phyloP scores from a whole-genome alignment of 2,888 invertebrate genomes.

The Melikaiella ostensackeni region DNA sequence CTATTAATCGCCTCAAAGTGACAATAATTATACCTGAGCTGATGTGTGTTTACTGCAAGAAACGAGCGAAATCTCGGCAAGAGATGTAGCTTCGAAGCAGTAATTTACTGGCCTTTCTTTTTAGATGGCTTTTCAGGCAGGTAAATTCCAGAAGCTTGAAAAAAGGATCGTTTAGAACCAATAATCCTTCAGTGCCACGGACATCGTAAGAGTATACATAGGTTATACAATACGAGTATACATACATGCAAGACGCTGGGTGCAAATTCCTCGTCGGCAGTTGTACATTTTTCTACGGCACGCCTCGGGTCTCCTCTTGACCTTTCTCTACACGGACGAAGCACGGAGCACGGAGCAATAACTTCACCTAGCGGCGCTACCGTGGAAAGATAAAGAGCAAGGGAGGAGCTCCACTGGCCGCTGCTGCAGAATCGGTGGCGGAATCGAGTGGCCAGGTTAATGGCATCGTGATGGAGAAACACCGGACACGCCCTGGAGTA shows the following conservation, averaged over 20 bases:
- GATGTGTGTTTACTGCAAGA: background rate
- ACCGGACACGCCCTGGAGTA: conserved; percentile 35
- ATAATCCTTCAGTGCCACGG: conserved; percentile 36
- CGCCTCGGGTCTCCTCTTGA: conserved; percentile 36
- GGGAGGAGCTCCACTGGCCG: conserved; percentile 43
- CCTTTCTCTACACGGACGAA: conserved; percentile 35
- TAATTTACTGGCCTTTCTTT: conserved; percentile 37
- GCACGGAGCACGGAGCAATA: conserved; percentile 35
- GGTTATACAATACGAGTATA: conserved; percentile 25
- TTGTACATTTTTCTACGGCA: conserved; percentile 37
- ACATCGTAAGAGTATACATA: conserved; percentile 23
- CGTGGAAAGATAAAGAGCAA: conserved; percentile 55
- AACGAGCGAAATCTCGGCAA: conserved; percentile 23
- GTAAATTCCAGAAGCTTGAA: conserved; percentile 17
- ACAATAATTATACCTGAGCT: conserved; percentile 31
- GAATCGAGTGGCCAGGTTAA: conserved; percentile 47
- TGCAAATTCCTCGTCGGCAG: conserved; percentile 36
- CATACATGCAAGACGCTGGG: conserved; percentile 24
- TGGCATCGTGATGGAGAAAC: conserved; percentile 43
- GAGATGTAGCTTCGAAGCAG: conserved; percentile 18
- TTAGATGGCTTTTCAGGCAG: background rate
- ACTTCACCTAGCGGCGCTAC: conserved; percentile 48
- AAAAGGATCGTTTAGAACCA: conserved; percentile 29
- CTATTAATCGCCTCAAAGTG: background rate
- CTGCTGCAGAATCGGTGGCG: conserved; percentile 53